Evolutionary conservation across 2,888 invertebrate genomes (phyloP).

Genomic region (Stenodera caucasica): DNA sequence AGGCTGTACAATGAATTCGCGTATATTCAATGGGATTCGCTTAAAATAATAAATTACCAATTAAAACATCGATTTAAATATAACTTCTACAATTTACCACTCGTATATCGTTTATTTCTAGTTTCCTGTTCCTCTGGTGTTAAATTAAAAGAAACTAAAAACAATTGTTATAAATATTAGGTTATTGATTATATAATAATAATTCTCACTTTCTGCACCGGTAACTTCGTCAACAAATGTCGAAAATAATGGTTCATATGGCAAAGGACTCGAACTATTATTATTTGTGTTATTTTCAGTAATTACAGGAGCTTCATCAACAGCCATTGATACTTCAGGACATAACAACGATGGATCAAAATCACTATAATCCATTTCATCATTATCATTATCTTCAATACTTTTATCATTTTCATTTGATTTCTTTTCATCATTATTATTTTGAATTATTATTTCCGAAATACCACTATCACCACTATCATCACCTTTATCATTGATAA

Average conservation of each 20-base stretch:
- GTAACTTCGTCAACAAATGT: conserved; percentile 47
- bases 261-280: conserved; percentile 33
- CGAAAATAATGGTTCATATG: conserved; percentile 43
- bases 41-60: conserved; percentile 20
- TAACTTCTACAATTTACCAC: conserved; percentile 33
- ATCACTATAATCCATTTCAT: conserved; percentile 35
- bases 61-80: not conserved
- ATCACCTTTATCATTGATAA: conserved; percentile 17
- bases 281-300: conserved; percentile 33
- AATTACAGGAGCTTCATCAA: conserved; percentile 47
- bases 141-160: conserved; percentile 42
- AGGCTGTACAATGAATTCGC: conserved; percentile 73
- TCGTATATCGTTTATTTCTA: conserved; percentile 37
- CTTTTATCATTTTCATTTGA: conserved; percentile 29
- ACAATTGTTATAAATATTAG: conserved; percentile 9
- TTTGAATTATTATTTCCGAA: conserved; percentile 1
- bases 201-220: conserved; percentile 44
- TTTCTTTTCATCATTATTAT: conserved; percentile 16
- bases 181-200: no score
- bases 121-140: conserved; percentile 42
- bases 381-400: conserved; percentile 21
- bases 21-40: conserved; percentile 58
- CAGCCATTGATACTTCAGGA: conserved; percentile 52
- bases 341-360: conserved; percentile 49
- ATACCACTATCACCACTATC: conserved; percentile 18